Percentiles rank a stretch among this genome's conserved stretches.
Evolutionary conservation across 2,113 vertebrate genomes (phyloP).

Genomic region (Glaucomys volans): DNA sequence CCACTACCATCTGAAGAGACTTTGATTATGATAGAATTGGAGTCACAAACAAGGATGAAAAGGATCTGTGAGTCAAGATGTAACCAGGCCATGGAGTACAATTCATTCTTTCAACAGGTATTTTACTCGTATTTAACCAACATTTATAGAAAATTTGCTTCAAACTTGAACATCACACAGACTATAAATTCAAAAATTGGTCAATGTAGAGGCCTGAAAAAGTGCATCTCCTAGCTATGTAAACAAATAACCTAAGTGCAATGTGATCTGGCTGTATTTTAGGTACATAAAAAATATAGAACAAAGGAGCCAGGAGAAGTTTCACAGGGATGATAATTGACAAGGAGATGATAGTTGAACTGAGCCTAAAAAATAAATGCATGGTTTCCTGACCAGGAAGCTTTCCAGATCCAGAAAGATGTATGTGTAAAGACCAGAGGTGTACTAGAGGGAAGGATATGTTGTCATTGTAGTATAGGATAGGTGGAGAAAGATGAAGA

Average conservation of each 20-base stretch:
- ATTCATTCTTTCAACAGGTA: neutral
- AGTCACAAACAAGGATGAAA: neutral
- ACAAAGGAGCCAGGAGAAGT: neutral
- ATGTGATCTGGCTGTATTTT: neutral
- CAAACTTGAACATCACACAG: neutral
- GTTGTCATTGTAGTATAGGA: too few species aligned
- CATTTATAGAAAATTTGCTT: neutral
- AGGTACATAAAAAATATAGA: neutral
- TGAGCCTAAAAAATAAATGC: neutral
- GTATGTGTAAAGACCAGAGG: neutral
- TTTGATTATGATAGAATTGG: neutral
- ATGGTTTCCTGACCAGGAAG: neutral
- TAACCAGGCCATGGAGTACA: neutral
- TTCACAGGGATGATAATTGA: neutral
- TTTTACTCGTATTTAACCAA: slow-evolving; percentile 33
- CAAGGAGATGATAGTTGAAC: neutral
- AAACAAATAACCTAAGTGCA: slow-evolving; percentile 27
- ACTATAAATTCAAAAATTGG: neutral
- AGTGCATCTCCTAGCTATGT: neutral
- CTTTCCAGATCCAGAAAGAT: neutral
- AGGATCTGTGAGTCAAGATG: neutral
- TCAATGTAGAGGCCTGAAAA: neutral
- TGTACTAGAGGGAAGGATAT: too few species aligned
- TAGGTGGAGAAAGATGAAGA: neutral
- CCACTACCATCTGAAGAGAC: neutral